Conservation (phyloP, 2,797 vertebrate species). For the Rhincodon typus region DNA sequence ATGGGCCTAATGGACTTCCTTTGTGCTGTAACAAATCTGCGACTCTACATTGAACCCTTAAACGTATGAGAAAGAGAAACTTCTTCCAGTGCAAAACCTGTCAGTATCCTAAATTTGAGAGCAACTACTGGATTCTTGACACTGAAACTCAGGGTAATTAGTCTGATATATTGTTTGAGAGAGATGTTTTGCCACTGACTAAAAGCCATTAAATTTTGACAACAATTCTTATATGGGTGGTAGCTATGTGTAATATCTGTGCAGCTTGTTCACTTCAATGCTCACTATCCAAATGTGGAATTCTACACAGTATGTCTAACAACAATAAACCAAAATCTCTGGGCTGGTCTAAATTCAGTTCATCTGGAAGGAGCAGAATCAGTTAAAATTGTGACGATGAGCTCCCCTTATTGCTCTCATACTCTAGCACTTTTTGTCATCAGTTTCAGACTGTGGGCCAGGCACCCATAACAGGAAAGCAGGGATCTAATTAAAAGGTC, state of each 20-base stretch:
- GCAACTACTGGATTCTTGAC: not conserved
- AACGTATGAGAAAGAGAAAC: not conserved
- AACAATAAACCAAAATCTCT: not conserved
- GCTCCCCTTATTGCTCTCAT: not conserved
- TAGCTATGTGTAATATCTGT: not conserved
- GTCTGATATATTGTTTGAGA: not conserved
- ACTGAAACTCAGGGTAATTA: not conserved
- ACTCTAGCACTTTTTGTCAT: not conserved
- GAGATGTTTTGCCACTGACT: not conserved
- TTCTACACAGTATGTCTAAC: not conserved
- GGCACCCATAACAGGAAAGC: not conserved
- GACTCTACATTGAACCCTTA: not conserved
- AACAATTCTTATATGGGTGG: not conserved
- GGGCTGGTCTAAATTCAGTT: not conserved
- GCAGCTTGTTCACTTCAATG: not conserved
- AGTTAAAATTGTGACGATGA: not conserved
- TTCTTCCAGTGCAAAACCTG: not conserved
- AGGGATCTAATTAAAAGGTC: not conserved
- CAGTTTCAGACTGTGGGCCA: not conserved
- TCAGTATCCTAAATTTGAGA: not conserved
- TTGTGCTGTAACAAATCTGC: too few relatives aligned
- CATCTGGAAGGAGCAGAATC: not conserved
- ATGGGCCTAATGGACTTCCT: too few relatives aligned
- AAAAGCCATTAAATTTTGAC: not conserved
- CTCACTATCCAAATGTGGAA: not conserved